These are phyloP conservation scores for Syngnathus floridae DNA, from an alignment of 2,113 vertebrate species.

Conservation along the genomic window DNA sequence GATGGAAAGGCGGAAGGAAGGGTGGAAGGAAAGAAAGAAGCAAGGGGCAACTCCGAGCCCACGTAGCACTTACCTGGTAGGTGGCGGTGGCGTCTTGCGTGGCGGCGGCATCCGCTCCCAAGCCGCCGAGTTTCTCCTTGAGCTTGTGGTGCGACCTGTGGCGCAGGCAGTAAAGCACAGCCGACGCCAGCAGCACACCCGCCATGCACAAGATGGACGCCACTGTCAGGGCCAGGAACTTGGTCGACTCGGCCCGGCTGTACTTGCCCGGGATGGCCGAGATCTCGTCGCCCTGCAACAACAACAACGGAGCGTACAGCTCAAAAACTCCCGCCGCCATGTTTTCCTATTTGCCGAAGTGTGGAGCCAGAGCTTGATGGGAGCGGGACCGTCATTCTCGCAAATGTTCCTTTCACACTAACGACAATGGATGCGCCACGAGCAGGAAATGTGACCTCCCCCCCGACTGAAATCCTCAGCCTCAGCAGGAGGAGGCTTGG, in stretches of 20 bases:
- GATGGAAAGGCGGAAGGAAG: not conserved
- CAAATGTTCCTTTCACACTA: constrained; percentile 15
- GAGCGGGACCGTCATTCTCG: too few species aligned
- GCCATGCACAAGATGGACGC: constrained; percentile 83
- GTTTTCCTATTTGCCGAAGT: too few species aligned
- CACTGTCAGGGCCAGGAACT: constrained; percentile 86
- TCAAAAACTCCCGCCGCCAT: too few species aligned
- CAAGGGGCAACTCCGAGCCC: not conserved
- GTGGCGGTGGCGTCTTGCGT: constrained; percentile 77
- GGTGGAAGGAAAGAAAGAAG: too few species aligned
- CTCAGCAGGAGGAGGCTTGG: not conserved
- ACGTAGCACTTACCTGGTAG: constrained; percentile 79
- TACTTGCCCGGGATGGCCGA: constrained; percentile 74
- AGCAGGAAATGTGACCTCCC: constrained; percentile 13
- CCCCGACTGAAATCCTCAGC: not conserved
- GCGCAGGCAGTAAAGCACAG: constrained; percentile 82
- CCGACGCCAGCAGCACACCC: constrained; percentile 83
- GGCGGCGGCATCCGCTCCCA: constrained; percentile 62
- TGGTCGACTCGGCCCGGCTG: constrained; percentile 82
- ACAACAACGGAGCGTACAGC: too few species aligned
- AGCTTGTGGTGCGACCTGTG: constrained; percentile 83
- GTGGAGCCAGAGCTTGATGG: too few species aligned
- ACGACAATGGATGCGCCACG: constrained; percentile 21
- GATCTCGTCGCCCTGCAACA: constrained; percentile 74
- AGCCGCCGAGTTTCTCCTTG: constrained; percentile 82